Base-by-base conservation (phyloP, 2,797 vertebrate species). In the Tympanoctomys barrerae region DNA sequence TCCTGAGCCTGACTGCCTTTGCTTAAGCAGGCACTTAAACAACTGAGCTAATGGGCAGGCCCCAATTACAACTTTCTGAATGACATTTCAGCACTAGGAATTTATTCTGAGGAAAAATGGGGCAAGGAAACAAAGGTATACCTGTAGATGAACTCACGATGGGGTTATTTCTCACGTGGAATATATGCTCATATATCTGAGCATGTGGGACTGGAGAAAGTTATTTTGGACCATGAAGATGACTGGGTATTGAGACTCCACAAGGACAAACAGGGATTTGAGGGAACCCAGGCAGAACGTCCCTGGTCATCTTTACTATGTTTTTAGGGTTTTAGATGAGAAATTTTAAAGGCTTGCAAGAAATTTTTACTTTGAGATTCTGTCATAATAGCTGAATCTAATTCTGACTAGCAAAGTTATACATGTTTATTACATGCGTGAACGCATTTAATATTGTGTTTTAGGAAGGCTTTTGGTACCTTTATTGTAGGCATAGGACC, bases 51-150 rank as follows among this genome's bases (percentile, higher is more conserved):
- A 11, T 49, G 49, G 8, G 49, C 49, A 49, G 49, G 49, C 9
- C 8, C 49, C 8, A 39, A 2, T 18, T 42, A 39, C 36, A 73
- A 73, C 22, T 66, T 94, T 91, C 31, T 83, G 68, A 93, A 91
- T 81, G 61, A 83, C 33, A 68, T 87, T 95, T 87, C 91, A 66
- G 52, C 19, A n/a, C 24, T 71, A 42, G 39, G 24, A 80, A 89
- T 96, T 96, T 88, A 95, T 88, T 93, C 39, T 39, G 11, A 91
- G 75, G 78, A 49, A 83, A 88, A 95, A 82, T 71, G 28, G 57
- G 49, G 82, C 39, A 46, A 86, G 75, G 24, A 91, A 75, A 75
- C 66, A 90, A 93, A 94, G 26, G 5, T 88, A 83, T 82, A 71
- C 14, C n/a, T 71, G 64, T 71, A 78, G 89, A 82, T 70, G 13